Evolutionary conservation across 2,888 invertebrate species (phyloP), one percentile per base, ranked within the genome.

Genomic region (Cephus pygmeus): DNA sequence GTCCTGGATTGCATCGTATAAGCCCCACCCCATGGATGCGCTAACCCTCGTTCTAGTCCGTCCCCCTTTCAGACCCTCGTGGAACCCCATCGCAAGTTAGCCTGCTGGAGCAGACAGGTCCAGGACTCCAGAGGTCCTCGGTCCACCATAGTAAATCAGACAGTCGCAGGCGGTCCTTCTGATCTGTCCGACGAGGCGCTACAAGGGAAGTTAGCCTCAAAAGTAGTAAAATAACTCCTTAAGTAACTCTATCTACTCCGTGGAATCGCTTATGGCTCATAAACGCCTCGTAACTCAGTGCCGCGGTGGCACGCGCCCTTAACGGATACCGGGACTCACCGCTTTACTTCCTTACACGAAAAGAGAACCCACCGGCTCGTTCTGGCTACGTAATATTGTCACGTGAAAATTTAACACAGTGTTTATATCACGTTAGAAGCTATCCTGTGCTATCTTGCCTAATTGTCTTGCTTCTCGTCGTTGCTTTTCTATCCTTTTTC

Each of bases 91-190:
- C 86, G 83, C 84, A 83, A 82, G 83, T 81, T 81, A 79, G 79
- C 80, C 82, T 81, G 82, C 81, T 83, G 80, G 74, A 69, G 69
- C 34, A 79, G 79, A 79, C 80, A 78, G 86, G 84, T 85, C 87
- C 85, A 83, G 81, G 79, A 34, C 71, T 71, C 56, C 56, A 23
- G 81, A 83, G 83, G 82, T 81, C 83, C 82, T 84, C 83, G 86
- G 86, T 87, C 87, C 86, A 86, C 89, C 88, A 88, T 89, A 89
- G 89, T 90, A 91, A 91, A 91, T 90, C 91, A 90, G 90, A 86
- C 89, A 88, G 88, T 90, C 88, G 88, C 90, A 88, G 90, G 90
- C 91, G 90, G 90, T 90, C 89, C 89, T 90, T 90, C 89, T 90
- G 90, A 91, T 90, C 91, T 89, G 87, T 87, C 84, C 87, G 83